Percentiles rank a stretch among this genome's conserved stretches.
phyloP scores from a whole-genome alignment of 1,140 invertebrate species.

The Eupeodes corollae region DNA sequence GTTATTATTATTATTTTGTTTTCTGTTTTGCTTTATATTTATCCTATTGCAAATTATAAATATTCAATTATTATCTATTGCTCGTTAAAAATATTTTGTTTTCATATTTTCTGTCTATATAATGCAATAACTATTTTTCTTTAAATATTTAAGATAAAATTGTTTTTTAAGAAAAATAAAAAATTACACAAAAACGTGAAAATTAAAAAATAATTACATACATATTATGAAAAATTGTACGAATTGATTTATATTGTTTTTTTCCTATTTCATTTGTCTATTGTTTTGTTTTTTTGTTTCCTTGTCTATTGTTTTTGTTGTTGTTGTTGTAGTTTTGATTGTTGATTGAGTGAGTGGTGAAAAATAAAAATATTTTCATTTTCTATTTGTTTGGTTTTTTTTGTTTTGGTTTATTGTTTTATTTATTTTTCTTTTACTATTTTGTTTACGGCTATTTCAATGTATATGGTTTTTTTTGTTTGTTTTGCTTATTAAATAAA shows the following conservation, averaged over 20 bases:
- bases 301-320: slow-evolving; percentile 7
- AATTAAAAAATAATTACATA: slow-evolving; percentile 23
- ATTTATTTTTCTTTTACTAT: slow-evolving; percentile 15
- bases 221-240: slow-evolving; percentile 32
- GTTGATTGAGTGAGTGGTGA: slow-evolving; percentile 14
- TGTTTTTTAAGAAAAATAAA: slow-evolving; percentile 6
- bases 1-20: too few species aligned
- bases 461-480: neutral
- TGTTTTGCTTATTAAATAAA: neutral
- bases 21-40: too few species aligned
- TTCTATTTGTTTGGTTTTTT: slow-evolving; percentile 12
- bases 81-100: neutral
- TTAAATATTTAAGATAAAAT: neutral
- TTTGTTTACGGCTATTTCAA: neutral
- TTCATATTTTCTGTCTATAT: slow-evolving; percentile 8
- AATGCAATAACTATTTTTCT: neutral
- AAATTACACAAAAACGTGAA: slow-evolving; percentile 11
- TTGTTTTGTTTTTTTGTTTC: slow-evolving; percentile 15
- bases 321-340: slow-evolving; percentile 7
- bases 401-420: neutral
- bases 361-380: slow-evolving; percentile 19
- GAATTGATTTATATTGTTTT: slow-evolving; percentile 9
- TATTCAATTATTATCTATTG: too few species aligned
- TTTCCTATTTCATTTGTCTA: slow-evolving; percentile 15
- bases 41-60: too few species aligned